These are phyloP conservation scores for Galerucella nymphaeae DNA, from an alignment of 2,888 invertebrate species.

Conservation along the genomic window DNA sequence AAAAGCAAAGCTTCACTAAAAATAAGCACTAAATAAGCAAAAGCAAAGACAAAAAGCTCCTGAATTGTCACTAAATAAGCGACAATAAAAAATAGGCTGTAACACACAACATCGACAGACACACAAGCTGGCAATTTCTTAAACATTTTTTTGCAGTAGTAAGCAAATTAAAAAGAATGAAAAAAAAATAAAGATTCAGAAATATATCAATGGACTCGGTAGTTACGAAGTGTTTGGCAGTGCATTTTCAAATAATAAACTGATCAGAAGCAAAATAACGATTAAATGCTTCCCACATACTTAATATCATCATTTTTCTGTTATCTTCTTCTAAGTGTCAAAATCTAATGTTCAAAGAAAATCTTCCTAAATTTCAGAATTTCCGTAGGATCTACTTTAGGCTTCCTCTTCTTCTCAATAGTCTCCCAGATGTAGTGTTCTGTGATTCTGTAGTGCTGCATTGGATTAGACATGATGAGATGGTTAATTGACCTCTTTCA, in stretches of 20 bases:
- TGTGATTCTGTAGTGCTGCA: too few relatives aligned
- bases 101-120: conserved; percentile 55
- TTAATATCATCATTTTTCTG: too few relatives aligned
- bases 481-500: too few relatives aligned
- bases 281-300: not conserved
- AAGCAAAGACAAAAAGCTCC: conserved; percentile 50
- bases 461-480: too few relatives aligned
- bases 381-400: too few relatives aligned
- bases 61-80: conserved; percentile 37
- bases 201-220: conserved; percentile 48
- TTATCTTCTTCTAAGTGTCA: too few relatives aligned
- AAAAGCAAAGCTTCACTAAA: conserved; percentile 48
- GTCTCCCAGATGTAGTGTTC: too few relatives aligned
- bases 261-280: conserved; percentile 1
- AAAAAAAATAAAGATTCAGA: conserved; percentile 40
- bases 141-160: conserved; percentile 53
- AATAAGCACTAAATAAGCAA: conserved; percentile 54
- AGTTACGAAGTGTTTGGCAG: conserved; percentile 45
- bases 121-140: conserved; percentile 60
- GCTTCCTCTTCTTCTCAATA: too few relatives aligned
- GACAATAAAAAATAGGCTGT: conserved; percentile 53
- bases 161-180: conserved; percentile 53
- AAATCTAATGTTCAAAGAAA: too few relatives aligned
- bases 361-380: too few relatives aligned
- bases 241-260: conserved; percentile 26